Conservation (phyloP, 2,888 invertebrate species). For the Standfussiana lucernea region DNA sequence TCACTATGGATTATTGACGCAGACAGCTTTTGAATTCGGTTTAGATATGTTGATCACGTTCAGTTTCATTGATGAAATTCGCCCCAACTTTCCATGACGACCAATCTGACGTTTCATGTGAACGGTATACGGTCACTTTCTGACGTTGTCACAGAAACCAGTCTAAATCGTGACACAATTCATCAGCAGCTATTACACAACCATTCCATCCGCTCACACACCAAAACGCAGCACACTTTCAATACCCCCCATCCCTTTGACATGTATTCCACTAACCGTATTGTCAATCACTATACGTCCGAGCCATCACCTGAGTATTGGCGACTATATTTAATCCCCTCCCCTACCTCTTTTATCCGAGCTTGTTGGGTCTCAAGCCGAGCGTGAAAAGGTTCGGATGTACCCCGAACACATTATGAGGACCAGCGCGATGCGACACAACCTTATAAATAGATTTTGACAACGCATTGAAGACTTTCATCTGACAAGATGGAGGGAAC, state of each 20-base stretch:
- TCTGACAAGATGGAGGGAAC: constrained; percentile 56
- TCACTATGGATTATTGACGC: neutral
- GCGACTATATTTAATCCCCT: constrained; percentile 70
- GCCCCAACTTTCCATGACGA: neutral
- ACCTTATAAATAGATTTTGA: constrained; percentile 69
- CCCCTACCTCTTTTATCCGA: constrained; percentile 64
- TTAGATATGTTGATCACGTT: neutral
- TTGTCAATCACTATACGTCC: constrained; percentile 64
- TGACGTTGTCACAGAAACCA: neutral
- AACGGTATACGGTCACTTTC: neutral
- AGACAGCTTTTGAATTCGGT: neutral
- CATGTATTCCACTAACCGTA: constrained; percentile 63
- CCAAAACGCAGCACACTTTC: constrained; percentile 22
- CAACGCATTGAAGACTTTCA: constrained; percentile 63
- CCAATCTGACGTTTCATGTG: neutral
- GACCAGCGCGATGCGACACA: constrained; percentile 64
- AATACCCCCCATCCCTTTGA: constrained; percentile 33
- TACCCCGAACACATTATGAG: constrained; percentile 69
- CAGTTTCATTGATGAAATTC: neutral
- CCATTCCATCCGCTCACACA: constrained; percentile 4
- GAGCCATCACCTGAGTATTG: constrained; percentile 69
- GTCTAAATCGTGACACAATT: neutral
- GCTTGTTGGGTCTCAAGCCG: constrained; percentile 79
- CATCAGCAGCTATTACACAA: neutral
- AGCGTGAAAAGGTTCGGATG: constrained; percentile 81